Conservation (phyloP, 2,888 invertebrate species). For the Melanostoma scalare region DNA sequence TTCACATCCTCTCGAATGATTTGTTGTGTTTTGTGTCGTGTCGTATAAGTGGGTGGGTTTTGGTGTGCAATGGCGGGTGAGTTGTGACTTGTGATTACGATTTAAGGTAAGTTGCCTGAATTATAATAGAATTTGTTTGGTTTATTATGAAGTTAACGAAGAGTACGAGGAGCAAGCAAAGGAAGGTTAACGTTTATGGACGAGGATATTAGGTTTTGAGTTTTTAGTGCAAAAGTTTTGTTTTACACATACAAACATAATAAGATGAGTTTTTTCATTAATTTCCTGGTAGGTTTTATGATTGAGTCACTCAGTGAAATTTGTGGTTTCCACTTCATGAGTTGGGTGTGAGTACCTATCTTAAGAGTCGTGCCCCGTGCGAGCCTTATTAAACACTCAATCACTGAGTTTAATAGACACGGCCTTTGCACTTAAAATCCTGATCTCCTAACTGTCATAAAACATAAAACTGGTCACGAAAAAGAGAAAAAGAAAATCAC, state of each 20-base stretch:
- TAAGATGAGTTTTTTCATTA: conserved; percentile 27
- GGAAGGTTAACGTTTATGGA: conserved; percentile 55
- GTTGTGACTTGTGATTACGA: conserved; percentile 8
- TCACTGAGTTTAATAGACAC: too few relatives aligned
- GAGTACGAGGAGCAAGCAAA: conserved; percentile 30
- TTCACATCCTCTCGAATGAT: conserved; percentile 17
- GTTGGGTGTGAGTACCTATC: too few relatives aligned
- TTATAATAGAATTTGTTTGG: conserved; percentile 69
- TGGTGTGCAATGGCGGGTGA: conserved; percentile 50
- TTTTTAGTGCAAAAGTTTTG: conserved; percentile 51
- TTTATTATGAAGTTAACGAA: conserved; percentile 43
- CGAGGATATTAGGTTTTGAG: conserved; percentile 57
- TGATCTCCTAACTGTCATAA: too few relatives aligned
- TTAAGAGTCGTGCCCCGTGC: too few relatives aligned
- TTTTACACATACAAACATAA: conserved; percentile 47
- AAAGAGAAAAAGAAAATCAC: too few relatives aligned
- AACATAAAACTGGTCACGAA: too few relatives aligned
- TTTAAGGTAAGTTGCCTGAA: conserved; percentile 45
- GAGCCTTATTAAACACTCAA: too few relatives aligned
- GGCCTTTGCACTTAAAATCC: too few relatives aligned
- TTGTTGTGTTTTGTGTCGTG: conserved; percentile 24
- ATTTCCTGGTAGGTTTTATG: too few relatives aligned
- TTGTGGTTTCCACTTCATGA: too few relatives aligned
- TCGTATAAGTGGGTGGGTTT: background rate
- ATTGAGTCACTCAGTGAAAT: too few relatives aligned